phyloP scores from a whole-genome alignment of 2,797 vertebrate genomes.

The Helarctos malayanus region DNA sequence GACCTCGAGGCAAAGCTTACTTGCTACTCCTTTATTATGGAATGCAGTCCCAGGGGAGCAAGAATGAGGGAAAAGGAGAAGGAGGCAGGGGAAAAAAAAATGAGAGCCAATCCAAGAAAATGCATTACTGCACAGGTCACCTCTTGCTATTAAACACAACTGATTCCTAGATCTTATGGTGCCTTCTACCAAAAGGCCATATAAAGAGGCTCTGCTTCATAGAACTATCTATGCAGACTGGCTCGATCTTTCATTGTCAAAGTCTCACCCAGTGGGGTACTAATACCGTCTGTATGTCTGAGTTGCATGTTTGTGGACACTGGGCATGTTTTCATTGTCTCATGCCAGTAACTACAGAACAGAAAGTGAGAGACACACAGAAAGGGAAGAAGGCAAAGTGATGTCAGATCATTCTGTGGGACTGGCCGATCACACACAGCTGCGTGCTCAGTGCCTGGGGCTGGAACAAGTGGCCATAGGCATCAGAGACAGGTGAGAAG shows the following conservation, averaged over 20 bases:
- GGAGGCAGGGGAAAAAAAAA: neutral
- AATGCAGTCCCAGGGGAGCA: neutral
- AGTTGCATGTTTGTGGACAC: neutral
- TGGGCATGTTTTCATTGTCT: neutral
- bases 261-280: neutral
- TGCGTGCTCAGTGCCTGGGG: neutral
- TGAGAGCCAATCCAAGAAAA: neutral
- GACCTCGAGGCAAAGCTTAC: neutral
- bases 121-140: neutral
- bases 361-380: neutral
- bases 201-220: neutral
- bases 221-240: neutral
- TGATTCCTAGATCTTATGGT: neutral
- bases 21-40: neutral
- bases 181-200: neutral
- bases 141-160: conserved; percentile 19
- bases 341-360: neutral
- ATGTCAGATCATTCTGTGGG: neutral
- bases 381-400: neutral
- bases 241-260: neutral
- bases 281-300: neutral
- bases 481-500: neutral
- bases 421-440: neutral
- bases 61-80: neutral
- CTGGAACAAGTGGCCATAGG: neutral